Conservation (phyloP, 2,113 vertebrate species). For the Alligator sinensis region DNA sequence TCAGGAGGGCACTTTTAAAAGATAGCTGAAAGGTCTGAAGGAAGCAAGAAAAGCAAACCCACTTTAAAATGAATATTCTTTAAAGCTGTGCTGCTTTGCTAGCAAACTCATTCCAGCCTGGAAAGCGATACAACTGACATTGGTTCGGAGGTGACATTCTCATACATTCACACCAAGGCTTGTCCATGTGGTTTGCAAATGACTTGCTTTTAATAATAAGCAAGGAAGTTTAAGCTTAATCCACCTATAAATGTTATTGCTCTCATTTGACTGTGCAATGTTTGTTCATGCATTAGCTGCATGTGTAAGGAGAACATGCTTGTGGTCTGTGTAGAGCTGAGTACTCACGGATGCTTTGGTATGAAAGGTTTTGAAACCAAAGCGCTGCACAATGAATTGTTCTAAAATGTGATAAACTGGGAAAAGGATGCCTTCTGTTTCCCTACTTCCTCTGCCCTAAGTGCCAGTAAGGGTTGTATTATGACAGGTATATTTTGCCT, state of each 20-base stretch:
- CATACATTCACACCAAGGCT: slow-evolving; percentile 43
- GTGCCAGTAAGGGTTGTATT: not conserved
- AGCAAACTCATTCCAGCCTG: slow-evolving; percentile 45
- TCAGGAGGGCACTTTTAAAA: slow-evolving; percentile 48
- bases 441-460: not conserved
- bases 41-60: not conserved
- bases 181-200: slow-evolving; percentile 27
- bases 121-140: slow-evolving; percentile 46
- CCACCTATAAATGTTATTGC: slow-evolving; percentile 67
- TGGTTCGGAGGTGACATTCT: slow-evolving; percentile 35
- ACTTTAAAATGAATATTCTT: slow-evolving; percentile 49
- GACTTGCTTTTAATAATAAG: slow-evolving; percentile 48
- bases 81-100: slow-evolving; percentile 57
- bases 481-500: not conserved
- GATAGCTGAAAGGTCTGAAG: slow-evolving; percentile 24
- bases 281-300: slow-evolving; percentile 57
- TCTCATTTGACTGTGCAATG: slow-evolving; percentile 64
- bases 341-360: slow-evolving; percentile 20
- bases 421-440: not conserved
- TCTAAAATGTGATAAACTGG: slow-evolving; percentile 26
- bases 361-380: slow-evolving; percentile 12
- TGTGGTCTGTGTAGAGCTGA: not conserved
- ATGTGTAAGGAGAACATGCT: not conserved
- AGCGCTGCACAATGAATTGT: not conserved
- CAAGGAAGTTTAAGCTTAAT: slow-evolving; percentile 59